phyloP scores from a whole-genome alignment of 2,113 vertebrate genomes.

The Haplotaxodon microlepis region DNA sequence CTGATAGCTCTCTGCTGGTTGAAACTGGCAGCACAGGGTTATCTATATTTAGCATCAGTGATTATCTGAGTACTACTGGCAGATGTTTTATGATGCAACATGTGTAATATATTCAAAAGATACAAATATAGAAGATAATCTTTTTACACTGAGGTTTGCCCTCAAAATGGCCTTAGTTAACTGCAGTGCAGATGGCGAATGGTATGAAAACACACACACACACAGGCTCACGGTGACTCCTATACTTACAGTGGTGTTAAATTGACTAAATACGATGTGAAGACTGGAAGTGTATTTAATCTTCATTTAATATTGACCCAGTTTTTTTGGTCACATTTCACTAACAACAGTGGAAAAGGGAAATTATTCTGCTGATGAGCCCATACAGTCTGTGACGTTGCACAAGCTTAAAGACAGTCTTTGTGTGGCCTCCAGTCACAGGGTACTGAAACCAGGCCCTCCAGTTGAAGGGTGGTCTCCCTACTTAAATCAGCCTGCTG shows the following conservation, averaged over 20 bases:
- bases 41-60: constrained; percentile 37
- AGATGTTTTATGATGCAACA: constrained; percentile 38
- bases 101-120: constrained; percentile 4
- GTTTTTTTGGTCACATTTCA: not conserved
- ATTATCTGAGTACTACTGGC: constrained; percentile 20
- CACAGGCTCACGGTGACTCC: not conserved
- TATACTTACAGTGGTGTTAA: not conserved
- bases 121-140: not conserved
- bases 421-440: not conserved
- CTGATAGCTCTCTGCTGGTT: constrained; percentile 18
- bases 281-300: not conserved
- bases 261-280: not conserved
- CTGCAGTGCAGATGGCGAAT: not conserved
- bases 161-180: not conserved
- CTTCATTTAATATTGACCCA: not conserved
- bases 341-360: not conserved
- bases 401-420: not conserved
- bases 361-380: not conserved
- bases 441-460: not conserved
- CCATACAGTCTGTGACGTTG: not conserved
- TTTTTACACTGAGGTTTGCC: constrained; percentile 10
- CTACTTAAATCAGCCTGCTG: not conserved
- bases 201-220: not conserved
- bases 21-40: constrained; percentile 15
- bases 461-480: not conserved